These are phyloP conservation scores for Psilopogon haemacephalus DNA, from an alignment of 2,113 vertebrate genomes.

Conservation along the genomic window DNA sequence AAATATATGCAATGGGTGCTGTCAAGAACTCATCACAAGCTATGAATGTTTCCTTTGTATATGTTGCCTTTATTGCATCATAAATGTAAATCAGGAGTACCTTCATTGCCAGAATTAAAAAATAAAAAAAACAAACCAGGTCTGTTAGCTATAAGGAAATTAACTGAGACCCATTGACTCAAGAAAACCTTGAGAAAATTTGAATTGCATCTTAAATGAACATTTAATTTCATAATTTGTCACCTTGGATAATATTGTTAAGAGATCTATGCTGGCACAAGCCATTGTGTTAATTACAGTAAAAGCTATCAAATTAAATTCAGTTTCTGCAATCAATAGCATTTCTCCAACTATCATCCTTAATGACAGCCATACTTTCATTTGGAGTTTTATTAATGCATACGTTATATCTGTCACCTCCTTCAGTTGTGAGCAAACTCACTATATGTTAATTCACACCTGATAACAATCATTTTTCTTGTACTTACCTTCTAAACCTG, in stretches of 20 bases:
- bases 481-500: conserved; percentile 60
- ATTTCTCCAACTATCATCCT: conserved; percentile 67
- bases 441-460: conserved; percentile 80
- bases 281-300: conserved; percentile 76
- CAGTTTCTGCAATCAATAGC: conserved; percentile 74
- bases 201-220: conserved; percentile 71
- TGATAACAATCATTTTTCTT: conserved; percentile 69
- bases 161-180: conserved; percentile 55
- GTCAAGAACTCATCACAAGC: conserved; percentile 42
- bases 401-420: conserved; percentile 75
- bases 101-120: background rate
- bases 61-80: background rate
- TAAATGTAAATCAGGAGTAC: background rate
- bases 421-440: conserved; percentile 32
- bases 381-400: conserved; percentile 70
- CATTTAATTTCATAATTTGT: conserved; percentile 76
- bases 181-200: conserved; percentile 63
- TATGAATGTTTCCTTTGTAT: conserved; percentile 10
- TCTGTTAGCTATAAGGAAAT: conserved; percentile 34
- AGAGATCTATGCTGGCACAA: conserved; percentile 67
- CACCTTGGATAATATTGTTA: conserved; percentile 72
- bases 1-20: conserved; percentile 8
- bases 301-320: conserved; percentile 77
- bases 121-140: background rate
- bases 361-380: conserved; percentile 67